Evolutionary conservation across 2,888 invertebrate species (phyloP).

Genomic region (Heliconius erato): DNA sequence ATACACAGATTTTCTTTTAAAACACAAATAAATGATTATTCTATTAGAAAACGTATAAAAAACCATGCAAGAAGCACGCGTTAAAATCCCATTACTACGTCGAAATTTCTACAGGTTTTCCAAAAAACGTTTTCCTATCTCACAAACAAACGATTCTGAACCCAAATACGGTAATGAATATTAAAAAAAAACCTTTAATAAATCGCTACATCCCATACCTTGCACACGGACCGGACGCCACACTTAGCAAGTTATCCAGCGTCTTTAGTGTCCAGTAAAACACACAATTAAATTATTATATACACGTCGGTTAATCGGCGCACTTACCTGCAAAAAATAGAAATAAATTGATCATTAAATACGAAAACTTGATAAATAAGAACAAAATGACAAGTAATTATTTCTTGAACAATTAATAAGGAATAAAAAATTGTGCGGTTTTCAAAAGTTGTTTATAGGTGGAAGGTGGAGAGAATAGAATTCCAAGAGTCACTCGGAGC

Average conservation of each 20-base stretch:
- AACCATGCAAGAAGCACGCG: too few species aligned
- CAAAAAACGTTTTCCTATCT: not conserved
- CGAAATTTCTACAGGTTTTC: too few species aligned
- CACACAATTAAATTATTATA: conserved; percentile 43
- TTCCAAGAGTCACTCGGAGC: not conserved
- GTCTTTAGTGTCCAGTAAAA: conserved; percentile 38
- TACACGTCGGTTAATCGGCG: conserved; percentile 36
- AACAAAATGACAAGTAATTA: conserved; percentile 18
- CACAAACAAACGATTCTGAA: not conserved
- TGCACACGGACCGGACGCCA: conserved; percentile 14
- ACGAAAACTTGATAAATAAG: conserved; percentile 17
- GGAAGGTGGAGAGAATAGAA: not conserved
- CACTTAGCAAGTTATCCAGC: conserved; percentile 13
- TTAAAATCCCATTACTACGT: too few species aligned
- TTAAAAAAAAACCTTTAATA: not conserved
- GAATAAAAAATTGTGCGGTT: not conserved
- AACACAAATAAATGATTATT: too few species aligned
- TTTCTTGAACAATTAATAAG: not conserved
- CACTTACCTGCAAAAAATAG: conserved; percentile 56
- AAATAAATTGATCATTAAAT: conserved; percentile 21
- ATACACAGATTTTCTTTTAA: too few species aligned
- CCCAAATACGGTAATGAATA: not conserved
- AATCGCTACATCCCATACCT: conserved; percentile 55
- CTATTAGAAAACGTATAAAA: too few species aligned
- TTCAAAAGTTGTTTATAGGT: not conserved